Conservation (phyloP, 2,113 vertebrate species). For the Guaruba guarouba region DNA sequence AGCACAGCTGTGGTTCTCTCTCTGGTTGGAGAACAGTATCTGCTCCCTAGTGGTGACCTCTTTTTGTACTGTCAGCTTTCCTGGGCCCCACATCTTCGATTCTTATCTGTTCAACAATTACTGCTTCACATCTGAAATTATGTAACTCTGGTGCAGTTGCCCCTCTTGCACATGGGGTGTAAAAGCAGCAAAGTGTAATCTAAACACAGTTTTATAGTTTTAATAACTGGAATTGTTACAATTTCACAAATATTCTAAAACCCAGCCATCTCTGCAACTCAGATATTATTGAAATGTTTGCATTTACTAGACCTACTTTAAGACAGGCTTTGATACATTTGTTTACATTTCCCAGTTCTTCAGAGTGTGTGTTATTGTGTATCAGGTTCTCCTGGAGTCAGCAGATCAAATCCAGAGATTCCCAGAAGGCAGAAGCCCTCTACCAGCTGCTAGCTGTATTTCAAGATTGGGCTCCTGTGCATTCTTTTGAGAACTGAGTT, state of each 20-base stretch:
- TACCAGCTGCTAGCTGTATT: not conserved
- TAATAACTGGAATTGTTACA: not conserved
- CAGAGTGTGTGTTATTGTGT: not conserved
- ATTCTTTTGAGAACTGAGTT: not conserved
- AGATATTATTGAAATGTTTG: not conserved
- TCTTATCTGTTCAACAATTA: not conserved
- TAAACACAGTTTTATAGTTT: not conserved
- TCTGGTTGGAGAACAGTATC: accelerated
- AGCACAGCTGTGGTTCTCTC: not conserved
- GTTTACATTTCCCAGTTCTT: not conserved
- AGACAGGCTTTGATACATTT: not conserved
- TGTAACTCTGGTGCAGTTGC: not conserved
- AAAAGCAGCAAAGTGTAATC: not conserved
- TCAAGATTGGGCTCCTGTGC: not conserved
- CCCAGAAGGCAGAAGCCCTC: not conserved
- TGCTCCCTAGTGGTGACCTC: not conserved
- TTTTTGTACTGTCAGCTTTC: not conserved
- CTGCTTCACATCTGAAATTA: not conserved
- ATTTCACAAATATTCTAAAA: not conserved
- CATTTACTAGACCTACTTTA: not conserved
- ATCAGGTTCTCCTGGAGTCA: not conserved
- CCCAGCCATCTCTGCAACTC: not conserved
- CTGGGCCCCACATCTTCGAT: not conserved
- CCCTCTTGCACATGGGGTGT: not conserved
- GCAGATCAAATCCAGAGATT: not conserved